A percentile compares a stretch with the other conserved stretches of the same genome.
Evolutionary conservation across 2,113 vertebrate species (phyloP).

Genomic region (Scytalopus superciliaris): DNA sequence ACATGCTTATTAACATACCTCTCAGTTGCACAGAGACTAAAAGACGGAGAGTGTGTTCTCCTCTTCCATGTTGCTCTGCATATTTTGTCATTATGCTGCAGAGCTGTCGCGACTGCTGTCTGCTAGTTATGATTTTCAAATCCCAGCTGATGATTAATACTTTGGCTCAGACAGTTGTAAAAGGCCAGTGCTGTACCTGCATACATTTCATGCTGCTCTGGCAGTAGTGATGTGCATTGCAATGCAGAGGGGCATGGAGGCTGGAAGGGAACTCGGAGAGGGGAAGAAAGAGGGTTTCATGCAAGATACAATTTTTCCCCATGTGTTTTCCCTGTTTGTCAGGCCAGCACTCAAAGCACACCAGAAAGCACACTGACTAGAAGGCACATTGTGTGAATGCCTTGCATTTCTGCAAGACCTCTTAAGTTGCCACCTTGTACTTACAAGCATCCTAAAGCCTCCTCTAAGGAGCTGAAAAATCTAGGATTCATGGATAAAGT

Average conservation of each 20-base stretch:
- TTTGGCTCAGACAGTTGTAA: conserved; percentile 35
- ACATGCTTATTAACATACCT: conserved; percentile 60
- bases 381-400: neutral
- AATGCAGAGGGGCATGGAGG: neutral
- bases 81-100: conserved; percentile 61
- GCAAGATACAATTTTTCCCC: neutral
- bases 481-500: neutral
- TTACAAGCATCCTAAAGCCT: neutral
- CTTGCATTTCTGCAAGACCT: neutral
- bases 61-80: conserved; percentile 20
- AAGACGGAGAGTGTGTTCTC: neutral
- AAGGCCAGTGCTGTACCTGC: neutral
- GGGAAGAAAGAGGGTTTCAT: neutral
- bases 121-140: conserved; percentile 61
- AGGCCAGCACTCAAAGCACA: neutral
- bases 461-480: neutral
- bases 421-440: neutral
- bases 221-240: neutral
- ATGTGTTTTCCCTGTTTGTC: neutral
- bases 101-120: conserved; percentile 59
- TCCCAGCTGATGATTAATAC: conserved; percentile 60
- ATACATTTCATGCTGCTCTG: neutral
- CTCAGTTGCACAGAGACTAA: conserved; percentile 22
- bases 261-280: neutral
- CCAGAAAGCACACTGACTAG: neutral